phyloP scores from a whole-genome alignment of 1,140 invertebrate genomes.

The Atta colombica region DNA sequence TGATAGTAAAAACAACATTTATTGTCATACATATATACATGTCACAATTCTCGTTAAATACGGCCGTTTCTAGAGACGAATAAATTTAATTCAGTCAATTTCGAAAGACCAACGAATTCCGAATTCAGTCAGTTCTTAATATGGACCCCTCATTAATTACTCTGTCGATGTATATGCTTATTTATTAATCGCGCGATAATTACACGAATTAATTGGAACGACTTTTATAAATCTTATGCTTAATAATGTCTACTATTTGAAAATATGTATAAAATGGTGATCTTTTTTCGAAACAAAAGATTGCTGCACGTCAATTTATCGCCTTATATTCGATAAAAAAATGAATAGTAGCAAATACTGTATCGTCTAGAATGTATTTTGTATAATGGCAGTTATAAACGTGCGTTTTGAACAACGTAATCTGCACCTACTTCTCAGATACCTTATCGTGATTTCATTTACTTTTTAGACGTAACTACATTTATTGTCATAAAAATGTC shows the following conservation, averaged over 20 bases:
- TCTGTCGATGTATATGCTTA: conserved; percentile 16
- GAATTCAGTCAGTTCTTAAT: conserved; percentile 22
- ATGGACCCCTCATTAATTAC: conserved; percentile 34
- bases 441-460: conserved; percentile 17
- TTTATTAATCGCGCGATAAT: conserved; percentile 3
- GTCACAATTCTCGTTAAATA: conserved; percentile 67
- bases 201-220: conserved; percentile 23
- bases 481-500: conserved; percentile 78
- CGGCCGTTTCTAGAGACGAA: conserved; percentile 42
- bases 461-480: conserved; percentile 52
- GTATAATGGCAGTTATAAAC: conserved; percentile 37
- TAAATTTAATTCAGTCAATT: conserved; percentile 39
- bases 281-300: background rate
- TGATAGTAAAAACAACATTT: conserved; percentile 77
- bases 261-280: background rate
- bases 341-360: background rate
- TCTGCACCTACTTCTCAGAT: conserved; percentile 11
- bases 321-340: background rate
- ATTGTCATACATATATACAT: conserved; percentile 78
- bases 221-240: background rate
- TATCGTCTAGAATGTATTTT: background rate
- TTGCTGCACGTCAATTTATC: background rate
- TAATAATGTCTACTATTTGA: conserved; percentile 7
- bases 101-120: conserved; percentile 26
- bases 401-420: conserved; percentile 31